Evolutionary conservation across 1,140 invertebrate genomes (phyloP).

Genomic region (Calliphora vicina): DNA sequence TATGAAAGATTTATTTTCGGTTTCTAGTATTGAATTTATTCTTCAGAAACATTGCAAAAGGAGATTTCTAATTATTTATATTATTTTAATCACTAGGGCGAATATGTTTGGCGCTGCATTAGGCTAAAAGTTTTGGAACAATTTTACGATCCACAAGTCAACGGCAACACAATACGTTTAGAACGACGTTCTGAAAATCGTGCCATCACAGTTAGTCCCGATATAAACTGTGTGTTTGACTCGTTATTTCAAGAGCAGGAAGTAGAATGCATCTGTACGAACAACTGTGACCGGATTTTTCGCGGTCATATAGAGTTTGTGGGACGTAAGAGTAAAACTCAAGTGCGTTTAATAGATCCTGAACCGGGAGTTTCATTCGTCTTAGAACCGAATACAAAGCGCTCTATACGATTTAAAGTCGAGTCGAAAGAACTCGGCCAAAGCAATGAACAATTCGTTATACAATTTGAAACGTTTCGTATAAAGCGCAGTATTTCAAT

Average conservation of each 20-base stretch:
- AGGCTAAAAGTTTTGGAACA: slow-evolving; percentile 47
- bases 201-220: slow-evolving; percentile 63
- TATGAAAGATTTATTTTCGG: no score
- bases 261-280: slow-evolving; percentile 56
- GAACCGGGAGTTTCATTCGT: not conserved
- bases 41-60: no score
- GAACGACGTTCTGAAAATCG: slow-evolving; percentile 40
- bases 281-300: slow-evolving; percentile 53
- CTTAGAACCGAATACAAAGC: not conserved
- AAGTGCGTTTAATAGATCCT: slow-evolving; percentile 44
- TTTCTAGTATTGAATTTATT: no score
- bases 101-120: slow-evolving; percentile 50
- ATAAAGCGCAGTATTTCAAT: slow-evolving; percentile 47
- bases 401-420: slow-evolving; percentile 41
- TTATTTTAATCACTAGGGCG: slow-evolving; percentile 37
- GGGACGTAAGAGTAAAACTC: slow-evolving; percentile 53
- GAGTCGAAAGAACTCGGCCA: slow-evolving; percentile 67
- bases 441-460: slow-evolving; percentile 67
- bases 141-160: slow-evolving; percentile 40
- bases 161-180: not conserved
- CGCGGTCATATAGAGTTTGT: slow-evolving; percentile 58
- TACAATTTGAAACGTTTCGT: slow-evolving; percentile 68
- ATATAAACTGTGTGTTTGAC: slow-evolving; percentile 58
- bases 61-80: no score
- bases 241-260: slow-evolving; percentile 58